A percentile compares a stretch with the other conserved stretches of the same genome.
These are phyloP conservation scores for Gonatopus flavifemur DNA, from an alignment of 1,140 invertebrate species.

Conservation along the genomic window DNA sequence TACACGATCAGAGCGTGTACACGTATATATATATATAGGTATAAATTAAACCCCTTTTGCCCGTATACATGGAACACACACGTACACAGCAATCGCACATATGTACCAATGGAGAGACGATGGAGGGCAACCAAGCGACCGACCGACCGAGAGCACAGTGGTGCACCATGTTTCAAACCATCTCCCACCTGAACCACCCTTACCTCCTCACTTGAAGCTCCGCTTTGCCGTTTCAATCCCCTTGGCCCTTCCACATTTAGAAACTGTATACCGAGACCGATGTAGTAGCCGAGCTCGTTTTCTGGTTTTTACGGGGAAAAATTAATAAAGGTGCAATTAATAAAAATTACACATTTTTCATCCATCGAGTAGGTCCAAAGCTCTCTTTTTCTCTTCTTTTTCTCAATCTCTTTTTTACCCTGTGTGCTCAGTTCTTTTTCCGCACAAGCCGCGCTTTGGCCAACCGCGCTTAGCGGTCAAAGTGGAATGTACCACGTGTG, in stretches of 20 bases:
- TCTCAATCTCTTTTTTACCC: neutral
- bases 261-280: neutral
- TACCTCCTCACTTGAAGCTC: neutral
- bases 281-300: neutral
- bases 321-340: slow-evolving; percentile 51
- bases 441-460: too few relatives aligned
- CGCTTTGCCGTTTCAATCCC: neutral
- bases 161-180: neutral
- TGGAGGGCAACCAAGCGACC: slow-evolving; percentile 6
- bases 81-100: slow-evolving; percentile 10
- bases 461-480: too few relatives aligned
- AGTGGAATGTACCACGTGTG: too few relatives aligned
- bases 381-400: neutral
- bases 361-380: slow-evolving; percentile 26
- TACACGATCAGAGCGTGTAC: neutral
- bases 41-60: neutral
- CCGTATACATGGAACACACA: slow-evolving; percentile 11
- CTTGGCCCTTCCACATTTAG: neutral
- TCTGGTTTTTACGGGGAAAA: slow-evolving; percentile 30
- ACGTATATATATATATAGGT: slow-evolving; percentile 1
- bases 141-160: slow-evolving; percentile 8
- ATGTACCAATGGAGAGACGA: neutral
- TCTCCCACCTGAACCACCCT: neutral
- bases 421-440: too few relatives aligned
- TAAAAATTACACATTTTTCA: slow-evolving; percentile 52